phyloP scores from a whole-genome alignment of 2,888 invertebrate species.

The Melanchra persicariae region DNA sequence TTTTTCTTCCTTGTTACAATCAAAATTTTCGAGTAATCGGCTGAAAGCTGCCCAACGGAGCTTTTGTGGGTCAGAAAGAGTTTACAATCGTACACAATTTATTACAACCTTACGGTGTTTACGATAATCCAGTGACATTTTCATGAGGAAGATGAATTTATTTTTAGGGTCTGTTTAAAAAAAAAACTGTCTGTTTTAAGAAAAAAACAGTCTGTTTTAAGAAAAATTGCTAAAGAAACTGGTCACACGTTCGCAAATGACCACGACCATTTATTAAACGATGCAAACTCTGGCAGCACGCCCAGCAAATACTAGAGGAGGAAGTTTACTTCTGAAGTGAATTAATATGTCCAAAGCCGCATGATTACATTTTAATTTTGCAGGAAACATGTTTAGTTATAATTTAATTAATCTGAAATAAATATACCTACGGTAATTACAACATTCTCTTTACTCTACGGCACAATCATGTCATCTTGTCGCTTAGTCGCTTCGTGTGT shows the following conservation, averaged over 20 bases:
- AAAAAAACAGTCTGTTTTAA: too few species aligned
- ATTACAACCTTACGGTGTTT: too few species aligned
- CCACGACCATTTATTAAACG: conserved; percentile 32
- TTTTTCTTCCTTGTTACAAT: too few species aligned
- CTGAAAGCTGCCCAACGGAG: conserved; percentile 87
- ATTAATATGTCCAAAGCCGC: conserved; percentile 22
- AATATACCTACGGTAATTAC: not conserved
- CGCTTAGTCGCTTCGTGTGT: conserved; percentile 5
- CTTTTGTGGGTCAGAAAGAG: conserved; percentile 78
- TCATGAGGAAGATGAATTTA: not conserved
- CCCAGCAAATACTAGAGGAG: conserved; percentile 36
- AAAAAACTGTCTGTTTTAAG: too few species aligned
- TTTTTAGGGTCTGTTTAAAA: too few species aligned
- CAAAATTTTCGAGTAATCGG: conserved; percentile 89
- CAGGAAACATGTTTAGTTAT: not conserved
- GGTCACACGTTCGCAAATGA: conserved; percentile 41
- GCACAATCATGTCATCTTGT: not conserved
- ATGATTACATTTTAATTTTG: conserved; percentile 14
- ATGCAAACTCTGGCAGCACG: conserved; percentile 42
- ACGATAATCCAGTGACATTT: too few species aligned
- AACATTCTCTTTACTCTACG: not conserved
- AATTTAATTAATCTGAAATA: not conserved
- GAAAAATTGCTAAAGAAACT: conserved; percentile 26
- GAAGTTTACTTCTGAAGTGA: conserved; percentile 32
- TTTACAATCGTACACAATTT: too few species aligned